These are phyloP conservation scores for Seladonia tumulorum DNA, from an alignment of 2,888 invertebrate genomes.

Conservation along the genomic window DNA sequence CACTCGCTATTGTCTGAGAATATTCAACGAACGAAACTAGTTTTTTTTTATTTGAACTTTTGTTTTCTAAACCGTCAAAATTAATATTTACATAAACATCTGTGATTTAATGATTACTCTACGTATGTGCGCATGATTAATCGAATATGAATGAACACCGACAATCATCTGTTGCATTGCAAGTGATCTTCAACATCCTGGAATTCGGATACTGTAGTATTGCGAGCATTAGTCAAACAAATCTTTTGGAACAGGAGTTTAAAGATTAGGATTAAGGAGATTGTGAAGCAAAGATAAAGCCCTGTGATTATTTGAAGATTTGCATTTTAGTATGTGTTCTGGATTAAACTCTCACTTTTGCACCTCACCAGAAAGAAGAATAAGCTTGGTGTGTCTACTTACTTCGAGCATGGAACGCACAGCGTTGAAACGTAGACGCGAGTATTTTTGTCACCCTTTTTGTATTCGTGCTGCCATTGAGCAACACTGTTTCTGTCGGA, in stretches of 20 bases:
- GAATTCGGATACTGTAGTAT: constrained; percentile 23
- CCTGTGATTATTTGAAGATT: constrained; percentile 44
- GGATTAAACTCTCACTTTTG: constrained; percentile 37
- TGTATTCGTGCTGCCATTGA: constrained; percentile 86
- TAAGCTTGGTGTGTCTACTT: constrained; percentile 82
- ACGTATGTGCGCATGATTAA: background rate
- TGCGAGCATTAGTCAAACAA: constrained; percentile 27
- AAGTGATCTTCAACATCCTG: constrained; percentile 8
- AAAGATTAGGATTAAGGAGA: constrained; percentile 32
- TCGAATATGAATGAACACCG: constrained; percentile 5
- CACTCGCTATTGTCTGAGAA: background rate
- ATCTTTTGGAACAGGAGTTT: constrained; percentile 24
- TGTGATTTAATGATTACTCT: background rate
- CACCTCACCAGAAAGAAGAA: constrained; percentile 10
- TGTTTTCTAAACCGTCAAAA: background rate
- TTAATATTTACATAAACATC: background rate
- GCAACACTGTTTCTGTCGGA: constrained; percentile 82
- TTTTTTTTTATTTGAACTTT: background rate
- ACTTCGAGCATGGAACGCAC: constrained; percentile 90
- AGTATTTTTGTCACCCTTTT: constrained; percentile 85
- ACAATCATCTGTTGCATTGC: background rate
- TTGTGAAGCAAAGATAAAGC: constrained; percentile 61
- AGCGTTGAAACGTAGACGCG: constrained; percentile 85
- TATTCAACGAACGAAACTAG: background rate
- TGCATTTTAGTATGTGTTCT: constrained; percentile 44